phyloP scores from a whole-genome alignment of 2,888 invertebrate species.

The Entomobrya multifasciata region DNA sequence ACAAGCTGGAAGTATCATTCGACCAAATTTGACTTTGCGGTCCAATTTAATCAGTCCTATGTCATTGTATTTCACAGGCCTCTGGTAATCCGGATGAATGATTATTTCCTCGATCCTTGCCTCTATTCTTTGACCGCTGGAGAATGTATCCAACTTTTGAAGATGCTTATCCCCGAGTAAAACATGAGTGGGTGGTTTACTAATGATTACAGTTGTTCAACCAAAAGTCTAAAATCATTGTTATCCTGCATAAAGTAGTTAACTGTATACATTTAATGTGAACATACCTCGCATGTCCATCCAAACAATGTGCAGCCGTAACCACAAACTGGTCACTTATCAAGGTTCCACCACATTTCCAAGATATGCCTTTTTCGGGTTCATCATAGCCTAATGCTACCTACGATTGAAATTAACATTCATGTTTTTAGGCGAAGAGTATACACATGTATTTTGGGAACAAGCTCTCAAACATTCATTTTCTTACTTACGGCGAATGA shows the following conservation, averaged over 20 bases:
- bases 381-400: constrained; percentile 69
- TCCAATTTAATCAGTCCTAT: constrained; percentile 78
- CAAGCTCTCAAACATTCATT: too few species aligned
- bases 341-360: constrained; percentile 75
- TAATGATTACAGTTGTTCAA: background rate
- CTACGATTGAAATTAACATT: background rate
- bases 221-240: too few species aligned
- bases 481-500: constrained; percentile 58
- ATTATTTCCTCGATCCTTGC: constrained; percentile 66
- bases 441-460: background rate
- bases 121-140: constrained; percentile 51
- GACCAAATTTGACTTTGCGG: constrained; percentile 65
- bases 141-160: constrained; percentile 55
- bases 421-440: background rate
- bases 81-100: constrained; percentile 76
- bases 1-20: constrained; percentile 75
- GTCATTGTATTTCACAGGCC: constrained; percentile 77
- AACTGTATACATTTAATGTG: background rate
- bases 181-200: constrained; percentile 62
- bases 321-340: constrained; percentile 63
- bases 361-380: constrained; percentile 33
- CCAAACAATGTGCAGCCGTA: constrained; percentile 57
- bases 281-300: constrained; percentile 35
- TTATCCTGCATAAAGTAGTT: too few species aligned
- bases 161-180: constrained; percentile 72